Percentiles rank a stretch among this genome's conserved stretches.
Conservation (phyloP, 2,113 vertebrate species). For the Cyanistes caeruleus region DNA sequence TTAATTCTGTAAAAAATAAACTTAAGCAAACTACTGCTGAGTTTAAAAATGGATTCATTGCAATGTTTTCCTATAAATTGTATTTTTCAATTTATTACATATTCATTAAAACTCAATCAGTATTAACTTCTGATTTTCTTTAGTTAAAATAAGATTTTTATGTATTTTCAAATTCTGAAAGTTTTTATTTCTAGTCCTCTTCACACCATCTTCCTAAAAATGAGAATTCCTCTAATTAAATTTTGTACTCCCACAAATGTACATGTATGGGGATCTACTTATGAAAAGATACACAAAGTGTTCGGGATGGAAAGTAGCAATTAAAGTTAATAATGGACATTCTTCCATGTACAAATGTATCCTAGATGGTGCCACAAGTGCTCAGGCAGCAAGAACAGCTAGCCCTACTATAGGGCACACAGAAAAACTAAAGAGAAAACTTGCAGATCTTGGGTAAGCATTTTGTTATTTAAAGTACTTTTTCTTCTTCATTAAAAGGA, state of each 20-base stretch:
- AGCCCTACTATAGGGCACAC: slow-evolving; percentile 72
- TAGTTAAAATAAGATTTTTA: background rate
- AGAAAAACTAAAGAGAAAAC: slow-evolving; percentile 79
- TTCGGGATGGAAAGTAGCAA: background rate
- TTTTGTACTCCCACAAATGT: background rate
- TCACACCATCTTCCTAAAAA: background rate
- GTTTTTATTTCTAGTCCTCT: background rate
- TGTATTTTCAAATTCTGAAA: background rate
- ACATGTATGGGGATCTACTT: background rate
- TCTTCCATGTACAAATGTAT: slow-evolving; percentile 66
- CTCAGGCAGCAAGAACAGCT: slow-evolving; percentile 68
- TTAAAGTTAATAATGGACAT: slow-evolving; percentile 56
- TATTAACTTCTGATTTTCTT: background rate
- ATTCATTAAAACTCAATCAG: background rate
- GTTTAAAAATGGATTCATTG: background rate
- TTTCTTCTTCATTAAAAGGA: background rate
- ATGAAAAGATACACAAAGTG: background rate
- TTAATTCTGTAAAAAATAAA: background rate
- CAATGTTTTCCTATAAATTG: background rate
- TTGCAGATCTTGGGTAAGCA: slow-evolving; percentile 82
- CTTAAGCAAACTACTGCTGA: background rate
- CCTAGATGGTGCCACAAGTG: slow-evolving; percentile 74
- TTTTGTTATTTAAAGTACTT: background rate
- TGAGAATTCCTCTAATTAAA: background rate
- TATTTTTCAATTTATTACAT: background rate